Evolutionary conservation across 1,140 invertebrate species (phyloP).

Genomic region (Brachystomella parvula): DNA sequence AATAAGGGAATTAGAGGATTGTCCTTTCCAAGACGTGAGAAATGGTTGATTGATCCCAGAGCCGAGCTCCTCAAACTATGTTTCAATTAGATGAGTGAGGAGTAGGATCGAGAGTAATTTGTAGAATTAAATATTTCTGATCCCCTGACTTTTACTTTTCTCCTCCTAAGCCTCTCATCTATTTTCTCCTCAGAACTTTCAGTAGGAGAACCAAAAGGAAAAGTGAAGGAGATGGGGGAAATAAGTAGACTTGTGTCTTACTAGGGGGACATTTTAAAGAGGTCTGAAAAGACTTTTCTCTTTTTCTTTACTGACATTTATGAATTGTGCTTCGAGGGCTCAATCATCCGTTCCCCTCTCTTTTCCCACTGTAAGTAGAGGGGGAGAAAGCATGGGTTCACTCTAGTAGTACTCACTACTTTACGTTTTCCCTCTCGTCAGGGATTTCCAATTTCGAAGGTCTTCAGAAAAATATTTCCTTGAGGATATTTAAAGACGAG

Average conservation of each 20-base stretch:
- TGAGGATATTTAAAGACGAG: slow-evolving; percentile 8
- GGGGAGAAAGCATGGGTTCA: no score
- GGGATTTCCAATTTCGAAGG: slow-evolving; percentile 6
- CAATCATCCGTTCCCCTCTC: slow-evolving; percentile 1
- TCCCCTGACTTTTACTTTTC: not conserved
- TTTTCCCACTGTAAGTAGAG: not conserved
- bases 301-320: slow-evolving; percentile 5
- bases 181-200: not conserved
- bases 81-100: no score
- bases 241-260: no score
- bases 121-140: slow-evolving; percentile 11
- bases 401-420: no score
- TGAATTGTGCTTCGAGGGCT: slow-evolving; percentile 8
- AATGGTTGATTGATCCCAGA: no score
- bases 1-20: no score
- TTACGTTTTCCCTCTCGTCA: not conserved
- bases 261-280: not conserved
- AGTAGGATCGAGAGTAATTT: slow-evolving; percentile 7
- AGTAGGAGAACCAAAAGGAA: no score
- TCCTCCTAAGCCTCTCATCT: slow-evolving; percentile 1
- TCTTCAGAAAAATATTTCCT: not conserved
- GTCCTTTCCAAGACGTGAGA: no score
- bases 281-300: not conserved
- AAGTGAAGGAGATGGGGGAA: no score
- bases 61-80: no score